Percentiles rank a stretch among this genome's conserved stretches.
Evolutionary conservation across 2,888 invertebrate species (phyloP).

Genomic region (Calameuta idolon): DNA sequence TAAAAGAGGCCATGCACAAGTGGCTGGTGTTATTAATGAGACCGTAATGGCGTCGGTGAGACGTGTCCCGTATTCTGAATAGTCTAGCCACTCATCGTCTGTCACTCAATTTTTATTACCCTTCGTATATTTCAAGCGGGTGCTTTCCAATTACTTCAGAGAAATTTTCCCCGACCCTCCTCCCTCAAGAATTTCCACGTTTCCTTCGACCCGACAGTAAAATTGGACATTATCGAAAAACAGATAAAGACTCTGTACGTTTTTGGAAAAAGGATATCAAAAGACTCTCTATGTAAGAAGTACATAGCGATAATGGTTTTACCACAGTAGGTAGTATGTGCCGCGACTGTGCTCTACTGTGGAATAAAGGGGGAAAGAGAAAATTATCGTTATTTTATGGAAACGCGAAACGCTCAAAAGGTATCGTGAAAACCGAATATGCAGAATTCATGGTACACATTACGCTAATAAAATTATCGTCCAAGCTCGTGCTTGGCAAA

Average conservation of each 20-base stretch:
- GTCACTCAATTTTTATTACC: slow-evolving; percentile 46
- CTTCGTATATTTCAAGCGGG: background rate
- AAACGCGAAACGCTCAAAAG: background rate
- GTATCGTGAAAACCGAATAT: background rate
- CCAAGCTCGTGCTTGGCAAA: background rate
- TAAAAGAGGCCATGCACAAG: slow-evolving; percentile 13
- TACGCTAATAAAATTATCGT: background rate
- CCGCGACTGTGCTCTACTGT: background rate
- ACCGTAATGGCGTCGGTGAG: slow-evolving; percentile 46
- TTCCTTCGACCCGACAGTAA: background rate
- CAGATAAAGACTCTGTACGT: background rate
- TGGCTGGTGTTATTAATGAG: slow-evolving; percentile 54
- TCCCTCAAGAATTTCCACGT: background rate
- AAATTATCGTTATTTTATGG: slow-evolving; percentile 6
- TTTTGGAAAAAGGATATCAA: background rate
- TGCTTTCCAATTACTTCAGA: slow-evolving; percentile 3
- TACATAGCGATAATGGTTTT: background rate
- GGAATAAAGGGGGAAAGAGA: slow-evolving; percentile 13
- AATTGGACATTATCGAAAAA: background rate
- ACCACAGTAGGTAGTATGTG: background rate
- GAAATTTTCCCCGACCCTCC: background rate
- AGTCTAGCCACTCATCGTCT: slow-evolving; percentile 44
- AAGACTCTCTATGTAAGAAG: background rate
- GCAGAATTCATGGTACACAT: background rate
- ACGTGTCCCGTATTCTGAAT: slow-evolving; percentile 52